phyloP scores from a whole-genome alignment of 2,888 invertebrate genomes.

The Folsomia candida region DNA sequence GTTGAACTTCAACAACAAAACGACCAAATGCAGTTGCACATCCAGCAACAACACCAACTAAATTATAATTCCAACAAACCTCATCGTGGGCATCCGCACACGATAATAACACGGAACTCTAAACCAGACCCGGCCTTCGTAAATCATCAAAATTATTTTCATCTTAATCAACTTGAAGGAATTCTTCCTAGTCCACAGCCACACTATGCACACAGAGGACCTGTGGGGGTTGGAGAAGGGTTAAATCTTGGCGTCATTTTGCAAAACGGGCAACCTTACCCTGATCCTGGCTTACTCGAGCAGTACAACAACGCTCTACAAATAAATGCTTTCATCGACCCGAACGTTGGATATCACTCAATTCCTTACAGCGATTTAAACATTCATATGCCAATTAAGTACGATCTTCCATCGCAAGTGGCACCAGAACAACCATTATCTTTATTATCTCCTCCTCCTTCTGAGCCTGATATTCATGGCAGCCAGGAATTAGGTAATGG shows the following conservation, averaged over 20 bases:
- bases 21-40: neutral
- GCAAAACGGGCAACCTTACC: neutral
- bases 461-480: neutral
- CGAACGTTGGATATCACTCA: neutral
- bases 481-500: constrained; percentile 7
- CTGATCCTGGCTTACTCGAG: neutral
- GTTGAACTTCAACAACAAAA: constrained; percentile 4
- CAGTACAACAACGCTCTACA: neutral
- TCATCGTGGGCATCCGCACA: constrained; percentile 13
- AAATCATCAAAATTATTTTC: neutral
- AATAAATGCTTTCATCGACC: constrained; percentile 7
- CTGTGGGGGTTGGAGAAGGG: neutral
- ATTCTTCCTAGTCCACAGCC: constrained; percentile 5
- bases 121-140: neutral
- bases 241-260: neutral
- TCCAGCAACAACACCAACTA: constrained; percentile 13
- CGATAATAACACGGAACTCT: constrained; percentile 17
- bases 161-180: neutral
- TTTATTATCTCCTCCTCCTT: constrained; percentile 9
- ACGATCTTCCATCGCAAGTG: constrained; percentile 18
- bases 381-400: neutral
- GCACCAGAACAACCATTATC: constrained; percentile 1
- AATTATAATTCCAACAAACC: neutral
- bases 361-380: neutral
- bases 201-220: neutral